Evolutionary conservation across 2,888 invertebrate genomes (phyloP), one percentile per base, ranked within the genome.

Genomic region (Patella depressa): DNA sequence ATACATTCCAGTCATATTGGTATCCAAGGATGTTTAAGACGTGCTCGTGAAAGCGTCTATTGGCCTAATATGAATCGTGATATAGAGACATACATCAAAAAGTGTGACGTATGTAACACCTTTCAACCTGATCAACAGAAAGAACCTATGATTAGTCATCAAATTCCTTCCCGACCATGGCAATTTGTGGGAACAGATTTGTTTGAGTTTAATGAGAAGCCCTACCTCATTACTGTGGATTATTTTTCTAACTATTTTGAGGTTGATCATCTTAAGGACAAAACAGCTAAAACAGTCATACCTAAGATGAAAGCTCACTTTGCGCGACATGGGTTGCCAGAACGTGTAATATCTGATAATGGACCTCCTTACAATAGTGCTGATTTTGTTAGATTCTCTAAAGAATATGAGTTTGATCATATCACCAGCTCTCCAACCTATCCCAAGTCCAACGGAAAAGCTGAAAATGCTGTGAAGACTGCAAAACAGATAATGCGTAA

Each of bases 301-400:
- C 24, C 57, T 34, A 72, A 76, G 70, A 57, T 80, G 2, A 81
- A 82, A 74, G 24, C 29, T 24, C 78, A 82, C 53, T 81, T 83
- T 72, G 73, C 74, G 59, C 69, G 79, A 34, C 76, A 80, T 73
- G 83, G 83, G 53, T 82, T 53, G 74, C 24, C 24, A 24, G 24
- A 24, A 24, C 24, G 24, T 24, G 24, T 24, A 24, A 24, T 0
- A 24, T 24, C 77, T 5, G 82, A 81, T 59, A 80, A 79, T 72
- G 83, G 82, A 15, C 81, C 83, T 3, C 80, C 78, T 24, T 80
- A 79, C 34, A 5, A 79, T n/a, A n/a, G n/a, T n/a, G 17, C 19
- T 19, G 59, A 59, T n/a, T 59, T 59, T 59, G 5, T n/a, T 59
- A 17, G 19, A n/a, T 59, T 59, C 19, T 17, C 59, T 34, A 29